Percentiles rank a stretch among this genome's conserved stretches.
These are phyloP conservation scores for Drosophila meridionalis DNA, from an alignment of 2,888 invertebrate genomes.

Conservation along the genomic window DNA sequence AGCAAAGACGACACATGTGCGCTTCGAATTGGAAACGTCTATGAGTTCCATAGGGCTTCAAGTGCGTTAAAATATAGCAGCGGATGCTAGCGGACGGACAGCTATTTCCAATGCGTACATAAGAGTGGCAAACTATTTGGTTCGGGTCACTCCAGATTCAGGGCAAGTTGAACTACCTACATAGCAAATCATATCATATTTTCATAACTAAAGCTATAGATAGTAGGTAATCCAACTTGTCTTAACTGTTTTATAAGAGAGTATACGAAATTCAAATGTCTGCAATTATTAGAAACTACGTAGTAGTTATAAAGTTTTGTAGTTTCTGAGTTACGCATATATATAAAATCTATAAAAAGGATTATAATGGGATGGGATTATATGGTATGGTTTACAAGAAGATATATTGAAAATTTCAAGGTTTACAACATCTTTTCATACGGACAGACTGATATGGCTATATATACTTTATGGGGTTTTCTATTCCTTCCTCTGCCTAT, in stretches of 20 bases:
- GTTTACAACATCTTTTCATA: no score
- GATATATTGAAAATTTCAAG: no score
- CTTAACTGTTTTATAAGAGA: background rate
- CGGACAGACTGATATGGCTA: no score
- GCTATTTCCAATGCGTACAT: background rate
- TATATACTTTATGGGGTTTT: no score
- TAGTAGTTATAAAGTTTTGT: background rate
- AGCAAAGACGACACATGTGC: slow-evolving; percentile 33
- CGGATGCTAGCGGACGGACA: slow-evolving; percentile 31
- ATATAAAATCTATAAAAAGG: background rate
- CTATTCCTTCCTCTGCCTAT: no score
- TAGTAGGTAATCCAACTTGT: background rate
- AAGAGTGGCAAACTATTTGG: slow-evolving; percentile 19
- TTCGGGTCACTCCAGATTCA: background rate
- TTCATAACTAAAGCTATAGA: background rate
- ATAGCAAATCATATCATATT: background rate
- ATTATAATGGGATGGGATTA: no score
- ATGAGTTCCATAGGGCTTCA: slow-evolving; percentile 23
- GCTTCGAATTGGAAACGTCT: slow-evolving; percentile 16
- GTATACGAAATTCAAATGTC: background rate
- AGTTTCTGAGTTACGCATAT: background rate
- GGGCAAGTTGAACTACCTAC: background rate
- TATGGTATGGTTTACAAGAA: no score
- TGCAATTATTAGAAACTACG: background rate
- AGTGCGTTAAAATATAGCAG: slow-evolving; percentile 48